Conservation (phyloP, 2,888 invertebrate genomes). For the Oxycera nigricornis region DNA sequence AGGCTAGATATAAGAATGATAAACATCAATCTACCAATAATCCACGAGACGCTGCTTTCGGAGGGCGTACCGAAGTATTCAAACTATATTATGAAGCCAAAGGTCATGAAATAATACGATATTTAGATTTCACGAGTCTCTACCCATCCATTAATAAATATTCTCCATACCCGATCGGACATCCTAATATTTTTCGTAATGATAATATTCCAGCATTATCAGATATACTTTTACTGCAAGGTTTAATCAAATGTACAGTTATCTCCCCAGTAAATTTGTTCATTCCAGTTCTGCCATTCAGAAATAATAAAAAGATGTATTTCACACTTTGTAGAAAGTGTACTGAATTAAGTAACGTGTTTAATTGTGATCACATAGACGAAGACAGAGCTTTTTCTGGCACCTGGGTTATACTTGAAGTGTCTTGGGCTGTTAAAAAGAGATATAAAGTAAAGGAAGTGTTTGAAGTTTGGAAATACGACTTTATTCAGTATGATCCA, state of each 20-base stretch:
- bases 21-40: too few species aligned
- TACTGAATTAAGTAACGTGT: neutral
- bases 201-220: too few species aligned
- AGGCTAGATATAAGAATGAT: too few species aligned
- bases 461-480: slow-evolving; percentile 25
- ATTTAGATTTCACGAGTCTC: neutral
- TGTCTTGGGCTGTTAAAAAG: neutral
- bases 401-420: slow-evolving; percentile 4
- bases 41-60: neutral
- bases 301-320: slow-evolving; percentile 17
- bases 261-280: slow-evolving; percentile 31
- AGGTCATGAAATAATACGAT: neutral
- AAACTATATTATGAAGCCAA: neutral
- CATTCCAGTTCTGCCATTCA: slow-evolving; percentile 18
- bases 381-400: neutral
- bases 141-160: neutral
- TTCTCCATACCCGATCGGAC: too few species aligned
- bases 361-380: neutral
- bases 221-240: too few species aligned
- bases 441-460: slow-evolving; percentile 22
- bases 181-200: too few species aligned
- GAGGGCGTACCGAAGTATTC: neutral
- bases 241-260: neutral
- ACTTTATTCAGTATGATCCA: slow-evolving; percentile 23
- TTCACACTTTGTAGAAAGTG: slow-evolving; percentile 9